phyloP scores from a whole-genome alignment of 2,888 invertebrate genomes.

The Electrophaes corylata region DNA sequence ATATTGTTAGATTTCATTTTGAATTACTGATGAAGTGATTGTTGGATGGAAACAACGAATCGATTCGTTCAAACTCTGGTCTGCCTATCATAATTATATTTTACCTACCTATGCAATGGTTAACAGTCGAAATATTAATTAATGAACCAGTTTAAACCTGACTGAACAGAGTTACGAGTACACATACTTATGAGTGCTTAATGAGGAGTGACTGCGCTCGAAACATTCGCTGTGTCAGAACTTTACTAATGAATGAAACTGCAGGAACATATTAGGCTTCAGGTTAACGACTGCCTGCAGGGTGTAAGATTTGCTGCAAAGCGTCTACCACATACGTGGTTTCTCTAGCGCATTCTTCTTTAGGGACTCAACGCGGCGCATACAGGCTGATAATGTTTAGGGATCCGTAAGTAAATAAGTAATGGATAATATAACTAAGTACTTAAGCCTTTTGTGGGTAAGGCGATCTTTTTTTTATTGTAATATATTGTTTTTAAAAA shows the following conservation, averaged over 20 bases:
- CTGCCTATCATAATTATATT: background rate
- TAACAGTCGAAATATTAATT: background rate
- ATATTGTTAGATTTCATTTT: constrained; percentile 11
- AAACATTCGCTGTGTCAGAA: constrained; percentile 26
- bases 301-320: background rate
- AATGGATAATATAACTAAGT: too few species aligned
- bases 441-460: too few species aligned
- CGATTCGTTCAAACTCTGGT: background rate
- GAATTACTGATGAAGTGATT: constrained; percentile 2
- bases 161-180: constrained; percentile 9
- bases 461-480: too few species aligned
- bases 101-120: background rate
- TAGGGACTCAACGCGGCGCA: too few species aligned
- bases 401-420: too few species aligned
- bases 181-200: constrained; percentile 9
- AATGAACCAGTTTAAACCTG: constrained; percentile 5
- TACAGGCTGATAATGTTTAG: too few species aligned
- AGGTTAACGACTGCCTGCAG: background rate
- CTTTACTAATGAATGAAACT: constrained; percentile 27
- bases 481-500: too few species aligned
- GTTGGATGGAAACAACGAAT: background rate
- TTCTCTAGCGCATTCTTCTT: too few species aligned
- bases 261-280: constrained; percentile 12
- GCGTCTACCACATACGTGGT: too few species aligned
- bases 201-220: constrained; percentile 27